A percentile compares a stretch with the other conserved stretches of the same genome.
Evolutionary conservation across 2,888 invertebrate genomes (phyloP).

Genomic region (Yponomeuta plumbellus): DNA sequence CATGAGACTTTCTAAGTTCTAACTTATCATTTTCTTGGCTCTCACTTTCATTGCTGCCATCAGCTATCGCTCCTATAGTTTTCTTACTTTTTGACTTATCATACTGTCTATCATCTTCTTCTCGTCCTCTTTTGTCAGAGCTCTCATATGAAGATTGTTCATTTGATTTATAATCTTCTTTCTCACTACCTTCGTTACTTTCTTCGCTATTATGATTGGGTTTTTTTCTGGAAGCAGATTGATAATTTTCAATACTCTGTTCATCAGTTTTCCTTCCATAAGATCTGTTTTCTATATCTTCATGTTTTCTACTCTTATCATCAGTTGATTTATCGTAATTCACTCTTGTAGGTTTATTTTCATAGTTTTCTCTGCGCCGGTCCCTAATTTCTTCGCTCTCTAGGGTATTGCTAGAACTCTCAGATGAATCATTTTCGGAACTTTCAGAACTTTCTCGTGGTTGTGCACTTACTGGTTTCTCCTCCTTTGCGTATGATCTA

Average conservation of each 20-base stretch:
- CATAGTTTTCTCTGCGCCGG: background rate
- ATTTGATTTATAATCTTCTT: conserved; percentile 18
- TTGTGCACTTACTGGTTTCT: background rate
- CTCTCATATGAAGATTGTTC: background rate
- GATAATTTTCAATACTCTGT: background rate
- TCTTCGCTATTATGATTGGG: conserved; percentile 22
- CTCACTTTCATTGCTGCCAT: background rate
- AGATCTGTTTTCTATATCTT: background rate
- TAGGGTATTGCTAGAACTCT: background rate
- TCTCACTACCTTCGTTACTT: conserved; percentile 21
- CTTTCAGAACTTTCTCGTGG: background rate
- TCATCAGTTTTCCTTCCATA: background rate
- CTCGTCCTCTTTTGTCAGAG: background rate
- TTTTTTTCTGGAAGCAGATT: conserved; percentile 14
- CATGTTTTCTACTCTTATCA: background rate
- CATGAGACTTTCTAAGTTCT: background rate
- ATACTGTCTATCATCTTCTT: background rate
- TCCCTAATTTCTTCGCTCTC: background rate
- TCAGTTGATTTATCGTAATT: background rate
- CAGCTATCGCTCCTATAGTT: background rate
- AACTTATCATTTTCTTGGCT: background rate
- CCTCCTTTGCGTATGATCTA: background rate
- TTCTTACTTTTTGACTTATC: background rate
- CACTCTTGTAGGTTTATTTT: background rate
- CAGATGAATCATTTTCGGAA: conserved; percentile 1